A percentile compares a stretch with the other conserved stretches of the same genome.
phyloP scores from a whole-genome alignment of 2,113 vertebrate species.

The Amblyornis subalaris region DNA sequence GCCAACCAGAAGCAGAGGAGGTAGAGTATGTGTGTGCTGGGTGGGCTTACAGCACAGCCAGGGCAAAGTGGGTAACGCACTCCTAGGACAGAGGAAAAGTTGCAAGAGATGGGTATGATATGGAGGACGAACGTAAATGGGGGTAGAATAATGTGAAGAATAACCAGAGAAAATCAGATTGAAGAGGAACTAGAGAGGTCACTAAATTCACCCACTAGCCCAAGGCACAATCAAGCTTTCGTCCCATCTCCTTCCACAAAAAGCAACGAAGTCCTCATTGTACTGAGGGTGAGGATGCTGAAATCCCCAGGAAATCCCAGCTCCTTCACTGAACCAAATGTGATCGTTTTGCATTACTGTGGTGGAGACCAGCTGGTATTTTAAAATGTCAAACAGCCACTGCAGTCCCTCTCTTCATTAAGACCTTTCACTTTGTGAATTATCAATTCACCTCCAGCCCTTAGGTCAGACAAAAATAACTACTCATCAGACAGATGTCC shows the following conservation, averaged over 20 bases:
- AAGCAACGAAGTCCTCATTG: not conserved
- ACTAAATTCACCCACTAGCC: not conserved
- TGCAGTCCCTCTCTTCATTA: not conserved
- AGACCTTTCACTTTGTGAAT: not conserved
- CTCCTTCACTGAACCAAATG: not conserved
- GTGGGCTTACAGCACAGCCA: not conserved
- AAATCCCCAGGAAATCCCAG: not conserved
- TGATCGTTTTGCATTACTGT: not conserved
- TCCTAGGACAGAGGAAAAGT: not conserved
- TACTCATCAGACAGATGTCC: not conserved
- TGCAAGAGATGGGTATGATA: not conserved
- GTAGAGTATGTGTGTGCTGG: not conserved
- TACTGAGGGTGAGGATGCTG: not conserved
- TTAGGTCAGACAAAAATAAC: not conserved
- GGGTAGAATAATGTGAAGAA: not conserved
- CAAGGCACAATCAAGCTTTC: not conserved
- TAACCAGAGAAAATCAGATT: not conserved
- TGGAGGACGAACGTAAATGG: not conserved
- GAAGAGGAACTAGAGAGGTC: not conserved
- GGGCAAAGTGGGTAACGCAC: not conserved
- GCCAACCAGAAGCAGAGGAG: not conserved
- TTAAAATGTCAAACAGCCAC: not conserved
- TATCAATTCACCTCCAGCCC: not conserved
- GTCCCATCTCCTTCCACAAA: fast-evolving
- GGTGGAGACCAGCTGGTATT: not conserved